phyloP scores from a whole-genome alignment of 2,797 vertebrate species.

The Pangasius sanitwongsei region DNA sequence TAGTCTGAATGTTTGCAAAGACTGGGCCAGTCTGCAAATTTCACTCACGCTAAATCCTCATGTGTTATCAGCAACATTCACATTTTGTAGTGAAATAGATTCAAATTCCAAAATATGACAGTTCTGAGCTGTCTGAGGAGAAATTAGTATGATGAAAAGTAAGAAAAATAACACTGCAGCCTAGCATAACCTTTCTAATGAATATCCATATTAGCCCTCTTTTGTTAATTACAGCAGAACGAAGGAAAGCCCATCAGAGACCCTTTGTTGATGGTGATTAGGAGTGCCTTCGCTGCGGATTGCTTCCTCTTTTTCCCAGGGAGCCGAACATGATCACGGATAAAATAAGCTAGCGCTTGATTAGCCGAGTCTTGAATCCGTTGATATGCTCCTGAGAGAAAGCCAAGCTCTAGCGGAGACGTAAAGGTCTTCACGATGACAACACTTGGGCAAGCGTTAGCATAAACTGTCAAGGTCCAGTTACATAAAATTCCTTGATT shows the following conservation, averaged over 20 bases:
- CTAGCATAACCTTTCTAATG: neutral
- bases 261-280: conserved; percentile 35
- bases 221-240: conserved; percentile 33
- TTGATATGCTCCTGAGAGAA: conserved; percentile 33
- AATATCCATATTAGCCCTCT: neutral
- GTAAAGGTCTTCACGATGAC: conserved; percentile 29
- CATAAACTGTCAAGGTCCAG: neutral
- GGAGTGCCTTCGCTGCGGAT: conserved; percentile 40
- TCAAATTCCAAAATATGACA: neutral
- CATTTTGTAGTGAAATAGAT: neutral
- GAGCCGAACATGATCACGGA: conserved; percentile 31
- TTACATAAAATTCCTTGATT: neutral
- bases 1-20: neutral
- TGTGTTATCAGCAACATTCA: neutral
- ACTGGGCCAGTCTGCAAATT: neutral
- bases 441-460: neutral
- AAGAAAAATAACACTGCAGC: neutral
- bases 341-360: conserved; percentile 44
- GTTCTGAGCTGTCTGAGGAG: neutral
- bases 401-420: conserved; percentile 30
- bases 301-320: conserved; percentile 46
- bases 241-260: conserved; percentile 37
- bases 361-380: conserved; percentile 46
- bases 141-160: neutral
- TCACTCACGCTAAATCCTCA: neutral